Percentiles rank a stretch among this genome's conserved stretches.
These are phyloP conservation scores for Enteromius unitaeniatus DNA, from an alignment of 2,797 vertebrate species.

Conservation along the genomic window DNA sequence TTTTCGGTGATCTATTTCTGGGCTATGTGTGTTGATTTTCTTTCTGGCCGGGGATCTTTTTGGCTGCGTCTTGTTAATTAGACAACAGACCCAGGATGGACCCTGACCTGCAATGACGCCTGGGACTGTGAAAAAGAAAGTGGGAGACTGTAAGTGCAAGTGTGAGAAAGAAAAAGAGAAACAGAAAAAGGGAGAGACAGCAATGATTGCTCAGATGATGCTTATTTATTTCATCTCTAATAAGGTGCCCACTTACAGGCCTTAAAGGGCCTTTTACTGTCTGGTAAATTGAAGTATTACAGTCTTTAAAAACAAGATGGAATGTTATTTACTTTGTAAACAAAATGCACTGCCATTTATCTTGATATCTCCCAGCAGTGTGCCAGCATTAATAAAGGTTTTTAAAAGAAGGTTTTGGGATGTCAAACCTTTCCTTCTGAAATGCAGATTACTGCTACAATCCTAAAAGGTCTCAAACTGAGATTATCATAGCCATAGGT, in stretches of 20 bases:
- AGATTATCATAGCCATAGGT: not conserved
- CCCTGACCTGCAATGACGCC: constrained; percentile 63
- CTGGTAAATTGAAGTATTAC: not conserved
- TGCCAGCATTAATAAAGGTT: not conserved
- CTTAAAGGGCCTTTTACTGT: constrained; percentile 19
- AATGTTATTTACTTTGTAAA: constrained; percentile 7
- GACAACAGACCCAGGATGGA: constrained; percentile 60
- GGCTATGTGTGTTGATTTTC: constrained; percentile 61
- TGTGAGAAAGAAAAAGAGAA: constrained; percentile 21
- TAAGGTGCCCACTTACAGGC: not conserved
- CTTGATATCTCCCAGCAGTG: not conserved
- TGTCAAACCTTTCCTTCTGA: not conserved
- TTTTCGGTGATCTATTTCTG: constrained; percentile 45
- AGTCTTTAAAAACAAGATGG: not conserved
- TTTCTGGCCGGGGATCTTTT: constrained; percentile 65
- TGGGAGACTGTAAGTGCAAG: constrained; percentile 21
- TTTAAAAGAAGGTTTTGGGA: not conserved
- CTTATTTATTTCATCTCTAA: not conserved
- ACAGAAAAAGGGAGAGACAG: not conserved
- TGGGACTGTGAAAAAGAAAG: constrained; percentile 39
- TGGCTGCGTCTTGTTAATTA: constrained; percentile 64
- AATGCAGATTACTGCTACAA: not conserved
- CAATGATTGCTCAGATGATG: constrained; percentile 7
- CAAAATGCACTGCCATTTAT: constrained; percentile 1
- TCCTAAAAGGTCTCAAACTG: not conserved